Evolutionary conservation across 2,888 invertebrate genomes (phyloP), one percentile per base, ranked within the genome.

Genomic region (Palloptera scutellata): DNA sequence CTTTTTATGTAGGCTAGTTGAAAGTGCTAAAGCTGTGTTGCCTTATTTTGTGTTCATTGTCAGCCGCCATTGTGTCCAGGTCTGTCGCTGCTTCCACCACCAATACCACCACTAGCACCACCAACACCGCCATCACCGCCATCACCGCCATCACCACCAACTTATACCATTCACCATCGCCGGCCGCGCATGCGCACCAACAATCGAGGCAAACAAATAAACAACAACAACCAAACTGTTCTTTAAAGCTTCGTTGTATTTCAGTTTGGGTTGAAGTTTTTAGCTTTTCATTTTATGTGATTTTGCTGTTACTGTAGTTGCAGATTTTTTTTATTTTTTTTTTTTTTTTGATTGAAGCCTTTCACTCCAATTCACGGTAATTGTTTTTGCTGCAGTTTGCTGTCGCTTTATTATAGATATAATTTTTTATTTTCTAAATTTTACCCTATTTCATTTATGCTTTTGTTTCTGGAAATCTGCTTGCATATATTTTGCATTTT

Each of bases 311-410:
- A 51, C 19, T 70, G 64, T 54, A 45, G 60, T 68, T 75, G 70
- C 75, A 70, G 73, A 74, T 73, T 71, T 76, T 75, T 75, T 75
- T 76, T 74, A 77, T 75, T 75, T 64, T 67, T 75, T 74, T 74
- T 75, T 71, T 76, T 67, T 67, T 67, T 63, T 70, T 80, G 80
- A 81, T 81, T 80, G 80, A 80, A 81, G 79, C 80, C 80, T 81
- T 81, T 81, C 80, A 81, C 78, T 81, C 78, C 80, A 78, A n/a
- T 78, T 79, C 80, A 79, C 78, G 80, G 80, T 76, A 78, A 78
- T 79, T 78, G 75, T 76, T 77, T 72, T 77, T 75, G 76, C 68
- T 54, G 17, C 15, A 48, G 12, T 48, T 48, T 67, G 66, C 59
- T 60, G 64, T 67, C 64, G 55, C 69, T 64, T 64, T 53, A 12